A percentile compares a stretch with the other conserved stretches of the same genome.
These are phyloP conservation scores for Caenorhabditis sp. DNA, from an alignment of 2,888 invertebrate genomes.

Conservation along the genomic window DNA sequence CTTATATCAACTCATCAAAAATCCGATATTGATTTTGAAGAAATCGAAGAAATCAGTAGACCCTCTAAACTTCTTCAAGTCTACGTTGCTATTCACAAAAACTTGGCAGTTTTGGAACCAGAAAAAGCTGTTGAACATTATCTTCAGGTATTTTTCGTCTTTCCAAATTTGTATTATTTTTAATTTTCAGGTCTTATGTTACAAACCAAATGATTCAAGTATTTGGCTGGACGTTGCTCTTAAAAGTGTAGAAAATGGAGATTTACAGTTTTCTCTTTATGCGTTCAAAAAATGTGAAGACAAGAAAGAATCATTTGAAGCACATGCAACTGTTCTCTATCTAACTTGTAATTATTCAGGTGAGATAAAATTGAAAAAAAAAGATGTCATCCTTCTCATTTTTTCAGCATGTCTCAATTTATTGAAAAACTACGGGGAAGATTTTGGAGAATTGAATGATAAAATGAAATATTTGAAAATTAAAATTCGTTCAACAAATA, in stretches of 20 bases:
- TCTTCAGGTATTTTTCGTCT: constrained; percentile 32
- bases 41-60: constrained; percentile 21
- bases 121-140: constrained; percentile 37
- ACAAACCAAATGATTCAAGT: constrained; percentile 40
- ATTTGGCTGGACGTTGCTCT: constrained; percentile 46
- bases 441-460: constrained; percentile 22
- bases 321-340: constrained; percentile 34
- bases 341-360: constrained; percentile 33
- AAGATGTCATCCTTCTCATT: too few species aligned
- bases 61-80: constrained; percentile 46
- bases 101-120: constrained; percentile 35
- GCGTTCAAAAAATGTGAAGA: constrained; percentile 37
- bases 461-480: constrained; percentile 38
- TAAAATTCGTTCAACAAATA: constrained; percentile 33
- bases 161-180: neutral
- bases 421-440: constrained; percentile 24
- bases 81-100: constrained; percentile 47
- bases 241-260: constrained; percentile 39
- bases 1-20: constrained; percentile 18
- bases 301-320: constrained; percentile 30
- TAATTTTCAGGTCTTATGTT: constrained; percentile 27
- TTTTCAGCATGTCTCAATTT: constrained; percentile 13
- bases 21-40: constrained; percentile 25
- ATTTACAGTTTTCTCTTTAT: constrained; percentile 39
- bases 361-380: too few species aligned